phyloP scores from a whole-genome alignment of 2,888 invertebrate species.

The Heliconius cydno region DNA sequence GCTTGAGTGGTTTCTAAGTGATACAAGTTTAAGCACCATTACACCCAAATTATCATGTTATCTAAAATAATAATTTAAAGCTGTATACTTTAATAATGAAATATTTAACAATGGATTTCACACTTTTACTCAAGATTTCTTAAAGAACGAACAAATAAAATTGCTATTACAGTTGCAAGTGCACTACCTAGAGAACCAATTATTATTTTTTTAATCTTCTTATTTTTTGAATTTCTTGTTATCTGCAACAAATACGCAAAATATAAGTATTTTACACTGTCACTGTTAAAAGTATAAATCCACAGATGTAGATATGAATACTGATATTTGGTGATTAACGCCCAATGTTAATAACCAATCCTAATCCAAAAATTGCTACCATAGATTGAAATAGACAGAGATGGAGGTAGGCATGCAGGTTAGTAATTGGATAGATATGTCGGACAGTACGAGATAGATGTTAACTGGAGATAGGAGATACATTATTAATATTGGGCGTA shows the following conservation, averaged over 20 bases:
- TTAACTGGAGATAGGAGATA: no score
- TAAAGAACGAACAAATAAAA: slow-evolving; percentile 68
- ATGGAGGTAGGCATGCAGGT: no score
- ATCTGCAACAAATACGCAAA: slow-evolving; percentile 40
- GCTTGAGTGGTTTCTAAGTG: no score
- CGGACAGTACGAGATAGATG: no score
- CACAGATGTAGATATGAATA: not conserved
- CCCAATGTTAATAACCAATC: no score
- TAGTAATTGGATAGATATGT: no score
- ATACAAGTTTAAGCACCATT: no score
- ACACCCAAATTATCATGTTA: no score
- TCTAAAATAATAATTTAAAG: not conserved
- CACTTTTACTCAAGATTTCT: not conserved
- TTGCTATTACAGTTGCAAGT: slow-evolving; percentile 62
- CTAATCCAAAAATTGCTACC: no score
- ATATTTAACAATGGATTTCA: not conserved
- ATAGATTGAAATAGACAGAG: no score
- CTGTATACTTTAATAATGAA: not conserved
- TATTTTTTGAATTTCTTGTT: slow-evolving; percentile 51
- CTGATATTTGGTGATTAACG: not conserved
- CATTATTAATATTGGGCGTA: no score
- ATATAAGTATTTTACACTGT: not conserved
- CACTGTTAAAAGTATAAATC: not conserved
- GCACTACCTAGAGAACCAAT: slow-evolving; percentile 71
- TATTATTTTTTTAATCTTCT: slow-evolving; percentile 66